A percentile compares a stretch with the other conserved stretches of the same genome.
phyloP scores from a whole-genome alignment of 2,888 invertebrate species.

The Hydrotaea cyrtoneurina region DNA sequence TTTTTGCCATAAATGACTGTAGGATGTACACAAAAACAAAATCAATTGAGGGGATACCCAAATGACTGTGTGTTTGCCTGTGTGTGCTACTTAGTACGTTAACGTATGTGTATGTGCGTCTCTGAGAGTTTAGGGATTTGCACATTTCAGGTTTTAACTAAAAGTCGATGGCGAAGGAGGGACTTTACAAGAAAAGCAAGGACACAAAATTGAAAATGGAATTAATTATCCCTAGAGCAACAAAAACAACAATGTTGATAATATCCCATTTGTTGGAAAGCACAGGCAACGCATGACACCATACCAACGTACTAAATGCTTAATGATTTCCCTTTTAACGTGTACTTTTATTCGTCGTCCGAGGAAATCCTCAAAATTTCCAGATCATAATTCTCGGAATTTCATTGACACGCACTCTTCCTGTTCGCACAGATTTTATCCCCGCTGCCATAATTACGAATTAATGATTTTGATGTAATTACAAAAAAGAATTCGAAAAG shows the following conservation, averaged over 20 bases:
- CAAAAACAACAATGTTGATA: background rate
- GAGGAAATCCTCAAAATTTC: background rate
- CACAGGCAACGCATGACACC: background rate
- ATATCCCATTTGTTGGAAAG: conserved; percentile 32
- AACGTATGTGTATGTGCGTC: no score
- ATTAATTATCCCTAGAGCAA: conserved; percentile 17
- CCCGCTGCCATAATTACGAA: background rate
- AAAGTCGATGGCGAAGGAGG: conserved; percentile 3
- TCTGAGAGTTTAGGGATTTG: conserved; percentile 18
- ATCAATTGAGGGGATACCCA: conserved; percentile 22
- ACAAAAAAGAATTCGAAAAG: background rate
- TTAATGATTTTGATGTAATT: background rate
- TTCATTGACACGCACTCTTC: no score
- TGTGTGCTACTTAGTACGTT: no score
- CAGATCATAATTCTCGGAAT: background rate
- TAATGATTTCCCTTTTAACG: background rate
- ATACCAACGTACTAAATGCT: background rate
- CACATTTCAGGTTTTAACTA: conserved; percentile 5
- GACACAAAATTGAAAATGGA: conserved; percentile 10
- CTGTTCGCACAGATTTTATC: background rate
- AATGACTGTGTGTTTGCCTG: background rate
- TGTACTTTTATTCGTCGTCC: background rate
- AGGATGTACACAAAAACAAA: background rate
- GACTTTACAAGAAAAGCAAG: no score
- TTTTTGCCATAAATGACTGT: no score